Percentiles rank a stretch among this genome's conserved stretches.
Evolutionary conservation across 1,140 invertebrate species (phyloP).

Genomic region (Eriosoma lanigerum): DNA sequence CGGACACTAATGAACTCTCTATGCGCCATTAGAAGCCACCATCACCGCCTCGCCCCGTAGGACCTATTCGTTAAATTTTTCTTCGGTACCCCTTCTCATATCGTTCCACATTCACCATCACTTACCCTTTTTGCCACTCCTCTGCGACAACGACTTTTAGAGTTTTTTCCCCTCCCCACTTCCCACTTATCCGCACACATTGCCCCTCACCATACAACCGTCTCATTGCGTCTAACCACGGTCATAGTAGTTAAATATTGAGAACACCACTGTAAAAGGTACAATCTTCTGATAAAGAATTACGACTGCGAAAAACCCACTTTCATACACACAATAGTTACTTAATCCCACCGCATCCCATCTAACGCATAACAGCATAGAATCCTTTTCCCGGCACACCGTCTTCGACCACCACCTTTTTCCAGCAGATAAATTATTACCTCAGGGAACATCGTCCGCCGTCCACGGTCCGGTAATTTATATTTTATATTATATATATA

Average conservation of each 20-base stretch:
- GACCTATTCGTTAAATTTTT: slow-evolving; percentile 51
- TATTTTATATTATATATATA: too few species aligned
- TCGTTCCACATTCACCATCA: too few species aligned
- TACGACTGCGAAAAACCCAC: slow-evolving; percentile 23
- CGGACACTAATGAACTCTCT: slow-evolving; percentile 42
- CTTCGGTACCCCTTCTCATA: background rate
- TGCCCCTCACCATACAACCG: background rate
- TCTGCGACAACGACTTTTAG: background rate
- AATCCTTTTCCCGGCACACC: background rate
- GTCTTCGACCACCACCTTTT: slow-evolving; percentile 1
- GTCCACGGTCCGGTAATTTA: background rate
- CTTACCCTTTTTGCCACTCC: background rate
- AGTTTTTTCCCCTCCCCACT: background rate
- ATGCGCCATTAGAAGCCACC: slow-evolving; percentile 31
- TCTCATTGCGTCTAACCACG: too few species aligned
- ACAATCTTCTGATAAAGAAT: slow-evolving; percentile 46
- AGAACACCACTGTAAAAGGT: too few species aligned
- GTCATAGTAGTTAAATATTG: too few species aligned
- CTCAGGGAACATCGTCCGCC: slow-evolving; percentile 19
- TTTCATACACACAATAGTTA: slow-evolving; percentile 42
- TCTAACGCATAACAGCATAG: too few species aligned
- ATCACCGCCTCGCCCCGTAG: background rate
- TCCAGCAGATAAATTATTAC: slow-evolving; percentile 49
- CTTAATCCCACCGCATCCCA: background rate
- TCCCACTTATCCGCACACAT: background rate